Base-by-base conservation (phyloP, 2,113 vertebrate genomes). In the Cyphomyrus discorhynchus region DNA sequence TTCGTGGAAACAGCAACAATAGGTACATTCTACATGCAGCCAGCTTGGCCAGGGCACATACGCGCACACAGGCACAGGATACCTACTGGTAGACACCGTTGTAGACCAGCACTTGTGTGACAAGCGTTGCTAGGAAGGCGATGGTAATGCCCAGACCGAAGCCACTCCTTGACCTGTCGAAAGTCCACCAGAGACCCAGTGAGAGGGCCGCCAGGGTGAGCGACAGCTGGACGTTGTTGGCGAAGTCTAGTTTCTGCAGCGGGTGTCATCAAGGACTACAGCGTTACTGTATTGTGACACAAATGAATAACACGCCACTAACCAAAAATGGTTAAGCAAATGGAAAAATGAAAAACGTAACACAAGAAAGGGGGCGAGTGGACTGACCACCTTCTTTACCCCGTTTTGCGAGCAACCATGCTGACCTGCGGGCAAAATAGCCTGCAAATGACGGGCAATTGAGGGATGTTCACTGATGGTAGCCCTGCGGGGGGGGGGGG, bases 31-130 rank as follows among this genome's bases (percentile, higher is more conserved):
- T 39, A 80, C 74, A 8, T 19, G n/a, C 35, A 35, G 70, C 15
- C 35, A 1, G 27, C 2, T 19, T 2, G 31, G 70, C 31, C 5
- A 35, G 27, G 31, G 13, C 10, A 70, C n/a, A 70, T n/a, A 66
- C 8, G 11, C 24, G 11, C 66, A 6, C 11, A 1, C 15, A 8
- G 4, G 24, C 6, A 9, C 7, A 27, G 9, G 74, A 80, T 9
- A 97, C 98, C 97, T 94, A 99, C 98, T 98, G 98, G 94, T 98
- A 99, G 90, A 99, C 96, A 90, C 97, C 98, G 66, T 99, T 98
- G 94, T 99, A 98, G 89, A 99, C 98, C 91, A 99, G 96, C 39
- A 99, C 95, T 88, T 99, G 98, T 3, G 98, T 98, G 87, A 97
- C 96, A 88, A 99, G n/a, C 0, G 98, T 99, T 19, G 98, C 98